These are phyloP conservation scores for Pristionchus maxplancki DNA, from an alignment of 2,888 invertebrate species.

Conservation along the genomic window DNA sequence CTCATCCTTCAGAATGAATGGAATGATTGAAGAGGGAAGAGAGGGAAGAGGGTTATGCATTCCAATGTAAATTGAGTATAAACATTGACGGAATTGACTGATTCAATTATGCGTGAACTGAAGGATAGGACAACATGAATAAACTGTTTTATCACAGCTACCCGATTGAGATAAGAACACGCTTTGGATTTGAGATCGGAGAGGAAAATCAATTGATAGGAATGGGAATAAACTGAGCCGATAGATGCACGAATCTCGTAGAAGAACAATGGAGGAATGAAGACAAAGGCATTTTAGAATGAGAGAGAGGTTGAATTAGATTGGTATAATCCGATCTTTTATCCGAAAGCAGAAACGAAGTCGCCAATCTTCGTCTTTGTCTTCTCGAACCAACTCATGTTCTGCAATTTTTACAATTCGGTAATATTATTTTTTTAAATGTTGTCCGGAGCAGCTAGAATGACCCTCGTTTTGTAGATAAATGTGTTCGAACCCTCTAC, in stretches of 20 bases:
- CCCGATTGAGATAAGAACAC: background rate
- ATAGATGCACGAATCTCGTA: background rate
- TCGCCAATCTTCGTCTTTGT: conserved; percentile 52
- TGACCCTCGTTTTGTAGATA: too few species aligned
- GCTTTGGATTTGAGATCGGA: background rate
- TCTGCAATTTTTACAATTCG: background rate
- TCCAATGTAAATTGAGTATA: too few species aligned
- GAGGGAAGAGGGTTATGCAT: background rate
- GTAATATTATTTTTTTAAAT: background rate
- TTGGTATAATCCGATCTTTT: background rate
- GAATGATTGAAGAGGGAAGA: background rate
- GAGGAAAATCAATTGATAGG: background rate
- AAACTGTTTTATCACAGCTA: background rate
- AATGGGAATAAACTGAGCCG: too few species aligned
- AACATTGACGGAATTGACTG: too few species aligned
- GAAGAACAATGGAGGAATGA: background rate
- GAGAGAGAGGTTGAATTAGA: background rate
- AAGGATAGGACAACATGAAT: background rate
- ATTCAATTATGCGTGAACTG: background rate
- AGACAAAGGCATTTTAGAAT: too few species aligned
- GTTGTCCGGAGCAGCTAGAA: too few species aligned
- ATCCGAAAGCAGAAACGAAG: conserved; percentile 47
- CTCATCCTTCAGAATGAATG: background rate
- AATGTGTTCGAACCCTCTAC: background rate
- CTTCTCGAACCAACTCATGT: conserved; percentile 50